Conservation (phyloP, 2,888 invertebrate species). For the Nowickia ferox region DNA sequence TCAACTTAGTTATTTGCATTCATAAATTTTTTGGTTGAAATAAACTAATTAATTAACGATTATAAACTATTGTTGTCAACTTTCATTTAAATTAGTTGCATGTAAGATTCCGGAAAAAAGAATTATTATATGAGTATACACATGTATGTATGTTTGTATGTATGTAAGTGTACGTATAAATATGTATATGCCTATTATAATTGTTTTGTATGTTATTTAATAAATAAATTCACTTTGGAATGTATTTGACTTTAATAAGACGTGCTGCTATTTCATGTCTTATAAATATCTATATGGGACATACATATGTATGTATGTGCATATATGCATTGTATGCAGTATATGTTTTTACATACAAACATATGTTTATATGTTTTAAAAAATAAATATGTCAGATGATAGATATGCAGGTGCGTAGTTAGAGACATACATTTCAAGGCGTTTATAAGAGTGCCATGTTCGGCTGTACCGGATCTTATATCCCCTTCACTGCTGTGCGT, state of each 20-base stretch:
- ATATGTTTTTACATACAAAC: no score
- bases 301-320: not conserved
- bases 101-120: slow-evolving; percentile 50
- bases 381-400: no score
- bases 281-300: no score
- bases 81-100: slow-evolving; percentile 55
- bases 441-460: no score
- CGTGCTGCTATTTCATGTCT: slow-evolving; percentile 35
- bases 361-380: no score
- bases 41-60: slow-evolving; percentile 60
- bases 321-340: no score
- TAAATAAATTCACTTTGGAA: slow-evolving; percentile 5
- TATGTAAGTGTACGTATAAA: not conserved
- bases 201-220: slow-evolving; percentile 14
- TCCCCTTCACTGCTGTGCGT: no score
- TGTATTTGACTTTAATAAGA: not conserved
- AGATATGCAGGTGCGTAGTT: no score
- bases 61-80: slow-evolving; percentile 44
- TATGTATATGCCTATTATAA: not conserved
- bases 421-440: no score
- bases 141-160: no score
- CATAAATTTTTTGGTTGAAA: slow-evolving; percentile 60
- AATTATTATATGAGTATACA: slow-evolving; percentile 12
- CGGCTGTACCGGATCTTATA: no score
- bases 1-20: slow-evolving; percentile 55